A percentile compares a stretch with the other conserved stretches of the same genome.
Conservation (phyloP, 2,113 vertebrate species). For the Petromus typicus region DNA sequence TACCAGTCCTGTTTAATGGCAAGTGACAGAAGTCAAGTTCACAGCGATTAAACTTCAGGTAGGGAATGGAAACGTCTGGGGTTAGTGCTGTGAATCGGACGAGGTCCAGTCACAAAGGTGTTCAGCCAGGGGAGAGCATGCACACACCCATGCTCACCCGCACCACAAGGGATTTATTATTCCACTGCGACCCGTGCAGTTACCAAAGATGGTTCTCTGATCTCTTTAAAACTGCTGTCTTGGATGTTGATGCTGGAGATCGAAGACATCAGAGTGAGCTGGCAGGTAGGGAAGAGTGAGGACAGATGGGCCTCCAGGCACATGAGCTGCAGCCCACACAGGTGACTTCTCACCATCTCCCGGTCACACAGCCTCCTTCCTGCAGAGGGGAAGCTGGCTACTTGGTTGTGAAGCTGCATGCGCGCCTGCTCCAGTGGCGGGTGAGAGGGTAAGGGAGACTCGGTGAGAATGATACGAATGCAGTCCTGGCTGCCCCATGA, state of each 20-base stretch:
- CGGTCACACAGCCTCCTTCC: background rate
- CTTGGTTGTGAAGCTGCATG: background rate
- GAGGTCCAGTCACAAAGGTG: background rate
- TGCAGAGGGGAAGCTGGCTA: background rate
- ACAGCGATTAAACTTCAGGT: background rate
- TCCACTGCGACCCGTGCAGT: background rate
- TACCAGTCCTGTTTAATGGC: background rate
- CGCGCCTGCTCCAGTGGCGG: fast-evolving
- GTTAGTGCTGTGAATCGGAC: background rate
- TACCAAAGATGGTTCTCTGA: background rate
- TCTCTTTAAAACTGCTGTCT: background rate
- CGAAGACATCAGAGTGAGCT: background rate
- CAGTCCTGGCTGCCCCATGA: background rate
- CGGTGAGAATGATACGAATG: background rate
- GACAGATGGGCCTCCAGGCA: background rate
- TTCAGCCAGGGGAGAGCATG: background rate
- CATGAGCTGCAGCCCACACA: fast-evolving
- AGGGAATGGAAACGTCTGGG: background rate
- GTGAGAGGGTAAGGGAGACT: background rate
- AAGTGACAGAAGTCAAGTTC: background rate
- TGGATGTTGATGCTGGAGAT: background rate
- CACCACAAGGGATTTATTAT: background rate
- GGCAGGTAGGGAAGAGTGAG: background rate
- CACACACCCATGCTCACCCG: background rate
- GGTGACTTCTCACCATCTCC: background rate